Evolutionary conservation across 2,797 vertebrate species (phyloP), one percentile per base, ranked within the genome.

Genomic region (Sardinella longiceps): DNA sequence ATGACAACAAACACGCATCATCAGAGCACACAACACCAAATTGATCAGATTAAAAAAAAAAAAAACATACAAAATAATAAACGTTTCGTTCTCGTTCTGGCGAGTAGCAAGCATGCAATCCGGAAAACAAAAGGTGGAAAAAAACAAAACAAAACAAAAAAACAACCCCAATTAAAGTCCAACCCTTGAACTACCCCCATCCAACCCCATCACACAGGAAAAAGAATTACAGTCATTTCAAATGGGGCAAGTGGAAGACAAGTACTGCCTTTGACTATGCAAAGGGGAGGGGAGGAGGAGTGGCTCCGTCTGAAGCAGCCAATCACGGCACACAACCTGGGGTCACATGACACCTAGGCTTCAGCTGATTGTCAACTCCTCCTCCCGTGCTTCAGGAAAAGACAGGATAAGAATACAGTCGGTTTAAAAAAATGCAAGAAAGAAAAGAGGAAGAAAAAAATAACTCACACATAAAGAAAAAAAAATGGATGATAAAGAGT

Each of bases 191-290:
- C 60, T 87, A 74, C 80, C 63, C 82, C 83, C 82, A 74, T 81
- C 63, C 84, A 80, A 81, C 89, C 45, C 45, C 45, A 82, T 85
- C 84, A 58, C 51, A 82, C 84, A 46, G 86, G 80, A 80, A 87
- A 77, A 80, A 86, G 56, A 82, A 84, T 74, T 90, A 89, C 74
- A 84, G 82, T 88, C 43, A 88, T 86, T 87, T 48, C 30, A 87
- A 86, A 91, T 84, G 37, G 89, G 89, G 86, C 74, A 45, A 91
- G 92, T 93, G 94, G 93, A 94, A 95, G 93, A 95, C 94, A 88
- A 89, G 82, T 92, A 91, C 85, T 88, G 92, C 88, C 90, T 85
- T 89, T 89, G 85, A 92, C 90, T 88, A 81, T 74, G 48, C 89
- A 86, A 90, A 92, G 88, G 90, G 93, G 90, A 88, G 85, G 53